Conservation (phyloP, 2,888 invertebrate genomes). For the Meiosimyza decipiens region DNA sequence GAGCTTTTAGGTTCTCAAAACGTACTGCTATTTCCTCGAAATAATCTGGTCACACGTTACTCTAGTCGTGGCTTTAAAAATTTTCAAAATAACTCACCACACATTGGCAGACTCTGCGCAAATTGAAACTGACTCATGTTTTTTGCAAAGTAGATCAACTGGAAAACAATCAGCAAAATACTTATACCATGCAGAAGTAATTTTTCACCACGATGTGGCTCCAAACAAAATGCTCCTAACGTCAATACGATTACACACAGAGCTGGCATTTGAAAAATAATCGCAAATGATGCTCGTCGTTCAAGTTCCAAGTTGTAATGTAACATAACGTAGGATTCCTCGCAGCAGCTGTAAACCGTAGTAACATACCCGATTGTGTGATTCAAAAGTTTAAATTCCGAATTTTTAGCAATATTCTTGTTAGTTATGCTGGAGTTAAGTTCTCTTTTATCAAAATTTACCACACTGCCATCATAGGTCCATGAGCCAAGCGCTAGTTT, state of each 20-base stretch:
- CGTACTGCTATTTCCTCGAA: too few species aligned
- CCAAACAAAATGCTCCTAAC: constrained; percentile 71
- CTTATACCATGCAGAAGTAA: constrained; percentile 71
- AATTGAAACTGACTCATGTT: constrained; percentile 62
- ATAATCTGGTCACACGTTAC: too few species aligned
- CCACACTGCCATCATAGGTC: constrained; percentile 73
- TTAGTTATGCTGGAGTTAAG: constrained; percentile 37
- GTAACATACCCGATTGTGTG: constrained; percentile 53
- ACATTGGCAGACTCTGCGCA: constrained; percentile 47
- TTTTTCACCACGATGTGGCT: constrained; percentile 73
- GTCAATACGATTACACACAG: constrained; percentile 71
- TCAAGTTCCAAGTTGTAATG: constrained; percentile 69
- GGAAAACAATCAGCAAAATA: constrained; percentile 70
- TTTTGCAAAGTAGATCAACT: constrained; percentile 72
- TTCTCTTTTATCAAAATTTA: constrained; percentile 53
- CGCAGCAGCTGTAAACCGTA: constrained; percentile 69
- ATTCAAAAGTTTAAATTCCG: constrained; percentile 62
- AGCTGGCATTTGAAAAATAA: constrained; percentile 71
- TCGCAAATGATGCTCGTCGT: constrained; percentile 70
- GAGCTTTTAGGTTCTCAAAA: too few species aligned
- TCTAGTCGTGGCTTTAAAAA: too few species aligned
- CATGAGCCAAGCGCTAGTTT: constrained; percentile 77
- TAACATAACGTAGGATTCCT: constrained; percentile 70
- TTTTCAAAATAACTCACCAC: too few species aligned
- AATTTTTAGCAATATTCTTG: not conserved